Evolutionary conservation across 1,140 invertebrate species (phyloP), one percentile per base, ranked within the genome.

Genomic region (Drosophila melanica): DNA sequence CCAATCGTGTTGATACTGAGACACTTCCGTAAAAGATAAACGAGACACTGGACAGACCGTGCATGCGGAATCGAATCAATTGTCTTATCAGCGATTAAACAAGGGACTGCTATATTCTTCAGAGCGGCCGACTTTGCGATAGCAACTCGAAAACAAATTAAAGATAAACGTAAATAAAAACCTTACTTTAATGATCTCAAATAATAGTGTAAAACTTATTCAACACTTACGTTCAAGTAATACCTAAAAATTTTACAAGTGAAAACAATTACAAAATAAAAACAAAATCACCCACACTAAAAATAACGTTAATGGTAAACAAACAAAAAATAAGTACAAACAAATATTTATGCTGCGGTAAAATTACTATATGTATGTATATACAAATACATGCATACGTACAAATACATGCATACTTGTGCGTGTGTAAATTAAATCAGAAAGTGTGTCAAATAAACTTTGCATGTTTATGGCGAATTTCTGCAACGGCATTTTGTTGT

Each of bases 391-490:
- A 33, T n/a, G 27, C 16, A 33, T 20, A 2, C 16, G 7, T 10
- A 44, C 14, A 53, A n/a, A 27, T 48, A n/a, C n/a, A n/a, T n/a
- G n/a, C n/a, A 53, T 33, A 55, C 30, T 48, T 8, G 27, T 57
- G 30, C 48, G 30, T 66, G 35, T 72, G 27, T 66, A 42, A 58
- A 68, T 60, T 35, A 68, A 73, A 73, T 81, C 82, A 23, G 4
- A 23, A 23, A 3, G 20, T 87, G 81, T 87, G 81, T 87, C 81
- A 86, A 86, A 81, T 86, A 79, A 79, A 79, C 75, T 81, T 81
- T 81, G 82, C 81, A 86, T 86, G 81, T 87, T 86, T 79, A 87
- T 81, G 70, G 64, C 64, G 33, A 69, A 79, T 81, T 86, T 54
- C 47, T 9, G 67, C 27, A 55, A 45, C 39, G 33, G 41, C 60